phyloP scores from a whole-genome alignment of 2,113 vertebrate species.

The Macheiramphus alcinus region DNA sequence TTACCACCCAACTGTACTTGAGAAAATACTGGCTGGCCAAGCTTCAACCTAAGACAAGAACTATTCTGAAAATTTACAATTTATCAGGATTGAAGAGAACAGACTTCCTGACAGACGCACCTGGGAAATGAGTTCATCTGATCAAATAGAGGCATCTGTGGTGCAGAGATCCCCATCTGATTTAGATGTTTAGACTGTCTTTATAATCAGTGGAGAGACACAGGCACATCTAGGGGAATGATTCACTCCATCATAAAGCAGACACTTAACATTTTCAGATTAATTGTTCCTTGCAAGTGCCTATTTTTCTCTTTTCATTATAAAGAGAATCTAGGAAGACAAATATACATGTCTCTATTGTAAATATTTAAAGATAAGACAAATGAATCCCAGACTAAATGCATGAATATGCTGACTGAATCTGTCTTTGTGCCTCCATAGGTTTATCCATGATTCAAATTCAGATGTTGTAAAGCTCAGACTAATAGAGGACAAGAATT shows the following conservation, averaged over 20 bases:
- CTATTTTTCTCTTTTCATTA: not conserved
- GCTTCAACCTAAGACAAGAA: not conserved
- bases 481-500: not conserved
- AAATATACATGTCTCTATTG: not conserved
- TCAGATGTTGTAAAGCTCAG: not conserved
- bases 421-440: not conserved
- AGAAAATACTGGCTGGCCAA: not conserved
- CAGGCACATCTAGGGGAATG: not conserved
- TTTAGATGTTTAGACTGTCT: not conserved
- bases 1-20: not conserved
- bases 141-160: not conserved
- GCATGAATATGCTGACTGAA: not conserved
- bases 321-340: not conserved
- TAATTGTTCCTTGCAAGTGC: not conserved
- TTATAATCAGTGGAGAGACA: not conserved
- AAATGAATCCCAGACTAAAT: not conserved
- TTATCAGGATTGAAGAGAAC: not conserved
- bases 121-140: not conserved
- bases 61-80: not conserved
- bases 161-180: not conserved
- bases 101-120: not conserved
- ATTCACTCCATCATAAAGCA: slow-evolving; percentile 6
- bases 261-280: slow-evolving; percentile 12
- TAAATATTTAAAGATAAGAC: slow-evolving; percentile 41
- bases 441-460: not conserved